These are phyloP conservation scores for Erethizon dorsatum DNA, from an alignment of 2,797 vertebrate genomes.

Conservation along the genomic window DNA sequence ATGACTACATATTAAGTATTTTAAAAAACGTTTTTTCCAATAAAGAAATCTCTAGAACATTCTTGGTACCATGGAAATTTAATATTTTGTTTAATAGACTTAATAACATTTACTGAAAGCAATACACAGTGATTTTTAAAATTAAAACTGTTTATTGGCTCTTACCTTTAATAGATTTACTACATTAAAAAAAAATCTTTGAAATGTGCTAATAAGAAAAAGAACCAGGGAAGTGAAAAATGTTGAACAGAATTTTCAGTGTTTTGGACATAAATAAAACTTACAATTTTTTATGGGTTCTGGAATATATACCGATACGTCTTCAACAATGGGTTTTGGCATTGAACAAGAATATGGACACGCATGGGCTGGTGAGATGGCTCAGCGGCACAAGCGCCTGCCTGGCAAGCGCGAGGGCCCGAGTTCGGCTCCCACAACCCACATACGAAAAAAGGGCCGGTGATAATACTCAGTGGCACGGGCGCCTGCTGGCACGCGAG, in stretches of 20 bases:
- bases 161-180: constrained; percentile 66
- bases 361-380: background rate
- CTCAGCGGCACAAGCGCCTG: no score
- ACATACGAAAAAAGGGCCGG: no score
- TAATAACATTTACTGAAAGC: constrained; percentile 67
- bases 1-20: constrained; percentile 51
- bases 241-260: constrained; percentile 59
- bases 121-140: constrained; percentile 60
- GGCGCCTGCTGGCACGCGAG: no score
- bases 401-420: no score
- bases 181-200: constrained; percentile 64
- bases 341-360: constrained; percentile 63
- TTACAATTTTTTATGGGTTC: constrained; percentile 64
- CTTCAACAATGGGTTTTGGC: constrained; percentile 47
- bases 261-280: constrained; percentile 76
- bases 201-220: constrained; percentile 78
- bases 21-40: constrained; percentile 32
- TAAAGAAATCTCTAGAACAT: constrained; percentile 49
- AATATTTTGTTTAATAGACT: constrained; percentile 71
- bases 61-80: constrained; percentile 62
- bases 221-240: constrained; percentile 63
- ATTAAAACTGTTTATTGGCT: constrained; percentile 79
- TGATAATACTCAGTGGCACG: no score
- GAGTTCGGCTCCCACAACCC: no score
- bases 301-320: constrained; percentile 63